phyloP scores from a whole-genome alignment of 2,797 vertebrate genomes.

The Prunella strophiata region DNA sequence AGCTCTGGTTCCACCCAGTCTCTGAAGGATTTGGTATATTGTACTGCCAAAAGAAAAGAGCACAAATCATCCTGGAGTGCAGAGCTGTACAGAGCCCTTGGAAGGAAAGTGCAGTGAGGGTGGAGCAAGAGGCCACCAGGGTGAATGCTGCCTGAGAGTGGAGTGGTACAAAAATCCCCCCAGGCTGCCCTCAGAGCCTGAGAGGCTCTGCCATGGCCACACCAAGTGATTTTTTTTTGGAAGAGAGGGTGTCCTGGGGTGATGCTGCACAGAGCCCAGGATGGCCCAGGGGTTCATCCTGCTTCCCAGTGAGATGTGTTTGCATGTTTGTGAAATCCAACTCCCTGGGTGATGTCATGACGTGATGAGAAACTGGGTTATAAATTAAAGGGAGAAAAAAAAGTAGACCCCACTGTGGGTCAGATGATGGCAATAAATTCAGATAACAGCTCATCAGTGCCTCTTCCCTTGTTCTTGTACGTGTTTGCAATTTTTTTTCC shows the following conservation, averaged over 20 bases:
- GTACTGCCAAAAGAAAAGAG: conserved; percentile 53
- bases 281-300: background rate
- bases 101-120: conserved; percentile 29
- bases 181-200: background rate
- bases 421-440: conserved; percentile 72
- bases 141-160: background rate
- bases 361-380: conserved; percentile 37
- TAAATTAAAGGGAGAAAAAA: conserved; percentile 49
- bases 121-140: conserved; percentile 9
- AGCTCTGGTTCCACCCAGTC: conserved; percentile 54
- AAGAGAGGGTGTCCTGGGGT: background rate
- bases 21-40: conserved; percentile 29
- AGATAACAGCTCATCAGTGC: conserved; percentile 70
- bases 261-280: background rate
- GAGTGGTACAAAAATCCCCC: background rate
- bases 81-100: conserved; percentile 6
- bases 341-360: conserved; percentile 67
- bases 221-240: conserved; percentile 19
- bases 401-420: conserved; percentile 62
- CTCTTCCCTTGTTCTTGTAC: conserved; percentile 42
- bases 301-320: background rate
- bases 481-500: conserved; percentile 39
- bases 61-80: conserved; percentile 28
- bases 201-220: background rate
- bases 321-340: conserved; percentile 34